phyloP scores from a whole-genome alignment of 1,140 invertebrate species.

The Contarinia nasturtii region DNA sequence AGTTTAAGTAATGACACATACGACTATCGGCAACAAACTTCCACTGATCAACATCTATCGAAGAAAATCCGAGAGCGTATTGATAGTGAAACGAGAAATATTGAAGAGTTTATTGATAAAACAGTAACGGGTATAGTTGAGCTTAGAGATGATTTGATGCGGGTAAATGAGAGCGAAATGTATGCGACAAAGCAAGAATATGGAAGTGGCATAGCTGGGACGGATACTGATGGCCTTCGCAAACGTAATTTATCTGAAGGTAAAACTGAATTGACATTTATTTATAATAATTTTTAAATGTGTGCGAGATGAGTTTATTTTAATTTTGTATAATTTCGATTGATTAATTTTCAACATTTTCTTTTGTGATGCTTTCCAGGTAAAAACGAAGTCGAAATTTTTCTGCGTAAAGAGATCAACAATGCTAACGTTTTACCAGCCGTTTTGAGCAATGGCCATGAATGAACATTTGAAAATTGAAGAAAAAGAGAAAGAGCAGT shows the following conservation, averaged over 20 bases:
- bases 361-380: too few species aligned
- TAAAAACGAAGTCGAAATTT: slow-evolving; percentile 11
- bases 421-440: slow-evolving; percentile 20
- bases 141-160: slow-evolving; percentile 23
- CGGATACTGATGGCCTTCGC: slow-evolving; percentile 7
- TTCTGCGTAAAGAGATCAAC: slow-evolving; percentile 22
- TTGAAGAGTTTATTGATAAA: slow-evolving; percentile 24
- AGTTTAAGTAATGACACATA: not conserved
- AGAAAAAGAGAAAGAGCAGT: not conserved
- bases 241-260: slow-evolving; percentile 14
- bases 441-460: slow-evolving; percentile 23
- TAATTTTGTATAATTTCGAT: too few species aligned
- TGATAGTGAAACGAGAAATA: slow-evolving; percentile 22
- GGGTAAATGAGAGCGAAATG: slow-evolving; percentile 15
- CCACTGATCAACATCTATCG: slow-evolving; percentile 10
- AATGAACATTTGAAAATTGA: slow-evolving; percentile 7
- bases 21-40: not conserved
- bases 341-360: too few species aligned
- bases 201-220: too few species aligned
- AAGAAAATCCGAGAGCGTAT: slow-evolving; percentile 22
- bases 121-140: slow-evolving; percentile 23
- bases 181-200: too few species aligned
- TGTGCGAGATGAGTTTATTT: too few species aligned
- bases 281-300: too few species aligned
- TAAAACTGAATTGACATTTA: too few species aligned